Evolutionary conservation across 2,113 vertebrate genomes (phyloP), one percentile per base, ranked within the genome.

Genomic region (Bufo bufo): DNA sequence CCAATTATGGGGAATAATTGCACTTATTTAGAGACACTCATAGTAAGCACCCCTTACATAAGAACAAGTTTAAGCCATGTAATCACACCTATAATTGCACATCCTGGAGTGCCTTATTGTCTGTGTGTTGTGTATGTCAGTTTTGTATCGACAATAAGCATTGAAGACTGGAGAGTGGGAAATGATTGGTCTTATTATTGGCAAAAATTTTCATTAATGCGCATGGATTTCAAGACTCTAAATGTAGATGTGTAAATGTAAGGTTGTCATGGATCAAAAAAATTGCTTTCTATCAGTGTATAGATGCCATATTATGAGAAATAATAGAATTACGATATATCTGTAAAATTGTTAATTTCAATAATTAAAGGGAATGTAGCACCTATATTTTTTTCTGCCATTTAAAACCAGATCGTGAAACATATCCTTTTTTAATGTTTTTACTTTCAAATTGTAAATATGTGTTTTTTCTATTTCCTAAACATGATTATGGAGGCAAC

Each of bases 1-100:
- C 23, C 61, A 89, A 78, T 89, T 89, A 77, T 58, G 54, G 69
- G 43, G 52, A 84, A 84, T 84, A 84, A 89, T 89, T 89, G 59
- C 59, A 52, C 79, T 88, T 59, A 83, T 88, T 84, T 83, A 65
- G 59, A 77, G 71, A 71, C 80, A 63, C 79, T 88, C 50, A 71
- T 54, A 74, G 78, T 33, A 87, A 58, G 79, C 19, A 17, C 79
- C 54, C 56, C 43, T 83, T 66, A 52, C 87, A 80, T 77, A 83
- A 88, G 80, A 88, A 71, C 14, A 50, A 8, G 8, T 33, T 77
- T 74, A 52, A 52, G 58, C 87, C 56, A 65, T 56, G 81, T 61
- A 89, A 84, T 78, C 58, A 84, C 54, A 49, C 43, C 43, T n/a
- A 87, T 82, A 82, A 89, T 89, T 89, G 69, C 82, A 89, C 87